Evolutionary conservation across 2,797 vertebrate species (phyloP), one percentile per base, ranked within the genome.

Genomic region (Craterocephalus amniculus): DNA sequence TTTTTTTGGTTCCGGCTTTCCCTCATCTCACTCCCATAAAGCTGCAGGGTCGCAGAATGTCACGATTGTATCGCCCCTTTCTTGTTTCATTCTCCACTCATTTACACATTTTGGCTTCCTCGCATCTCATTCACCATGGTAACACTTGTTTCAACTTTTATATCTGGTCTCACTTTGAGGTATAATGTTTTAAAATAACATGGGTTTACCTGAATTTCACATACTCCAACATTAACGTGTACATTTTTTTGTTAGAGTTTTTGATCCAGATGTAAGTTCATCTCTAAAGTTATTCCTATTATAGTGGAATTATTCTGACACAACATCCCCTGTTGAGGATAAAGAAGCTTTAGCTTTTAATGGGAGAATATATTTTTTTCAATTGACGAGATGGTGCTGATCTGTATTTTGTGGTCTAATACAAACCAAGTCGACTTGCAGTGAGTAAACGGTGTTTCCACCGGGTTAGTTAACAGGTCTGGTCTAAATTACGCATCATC

Each of bases 41-140:
- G 89, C 87, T 89, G 89, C 88, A 91, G 88, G 78, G 76, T 88
- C 88, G 90, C 86, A 83, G 86, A 92, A 90, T 85, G 89, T 87
- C 92, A 91, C 54, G 85, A 89, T 89, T 87, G 84, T 89, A 83
- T 83, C 56, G 34, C 66, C 85, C 73, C 72, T 68, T 70, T 58
- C 71, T 83, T 74, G 75, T 63, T 83, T 87, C 74, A 76, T 85
- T 81, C 70, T 79, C 74, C 69, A 81, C 36, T 56, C 72, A 60
- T 81, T 64, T 56, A 57, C 68, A 81, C 67, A 57, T 85, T 86
- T 90, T 74, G 74, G 84, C 80, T 73, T 74, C 62, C 73, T 73
- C 73, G 67, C 69, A 26, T 83, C 57, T 85, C 81, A 63, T 74
- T 58, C 29, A 74, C 58, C 1, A 18, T 3, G 58, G 62, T 83